A percentile compares a stretch with the other conserved stretches of the same genome.
These are phyloP conservation scores for Fundulus diaphanus DNA, from an alignment of 2,797 vertebrate genomes.

Conservation along the genomic window DNA sequence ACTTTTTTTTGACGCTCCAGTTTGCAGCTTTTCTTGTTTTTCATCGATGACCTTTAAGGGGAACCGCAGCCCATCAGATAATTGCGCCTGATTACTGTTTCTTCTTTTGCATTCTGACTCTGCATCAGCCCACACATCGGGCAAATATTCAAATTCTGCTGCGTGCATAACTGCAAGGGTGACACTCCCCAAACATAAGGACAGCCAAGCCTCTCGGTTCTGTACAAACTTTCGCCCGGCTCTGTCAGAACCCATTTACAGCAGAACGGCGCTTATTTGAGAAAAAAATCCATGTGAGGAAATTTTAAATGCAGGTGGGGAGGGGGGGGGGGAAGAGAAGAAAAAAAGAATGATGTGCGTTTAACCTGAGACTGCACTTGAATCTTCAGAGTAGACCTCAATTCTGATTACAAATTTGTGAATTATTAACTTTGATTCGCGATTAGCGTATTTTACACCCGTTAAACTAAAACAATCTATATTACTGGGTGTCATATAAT, in stretches of 20 bases:
- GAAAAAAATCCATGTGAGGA: neutral
- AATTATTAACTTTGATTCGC: neutral
- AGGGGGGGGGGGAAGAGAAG: too few species aligned
- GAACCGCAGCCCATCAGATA: conserved; percentile 69
- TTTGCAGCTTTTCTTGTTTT: conserved; percentile 33
- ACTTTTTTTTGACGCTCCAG: conserved; percentile 32
- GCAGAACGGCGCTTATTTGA: neutral
- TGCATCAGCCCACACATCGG: conserved; percentile 74
- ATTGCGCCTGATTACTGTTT: conserved; percentile 65
- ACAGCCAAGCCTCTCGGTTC: conserved; percentile 3
- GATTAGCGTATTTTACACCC: neutral
- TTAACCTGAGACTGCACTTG: neutral
- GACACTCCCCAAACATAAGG: conserved; percentile 47
- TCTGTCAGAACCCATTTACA: conserved; percentile 13
- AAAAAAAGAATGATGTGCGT: neutral
- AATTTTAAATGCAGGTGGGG: neutral
- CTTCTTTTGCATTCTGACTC: conserved; percentile 75
- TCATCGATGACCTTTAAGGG: conserved; percentile 66
- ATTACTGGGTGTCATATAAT: neutral
- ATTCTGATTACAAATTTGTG: neutral
- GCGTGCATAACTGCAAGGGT: conserved; percentile 52
- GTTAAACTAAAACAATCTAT: neutral
- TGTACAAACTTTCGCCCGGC: neutral
- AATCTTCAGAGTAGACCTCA: neutral
- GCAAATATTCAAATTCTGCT: conserved; percentile 73